A percentile compares a stretch with the other conserved stretches of the same genome.
Conservation (phyloP, 2,113 vertebrate species). For the Amazona guildingii region DNA sequence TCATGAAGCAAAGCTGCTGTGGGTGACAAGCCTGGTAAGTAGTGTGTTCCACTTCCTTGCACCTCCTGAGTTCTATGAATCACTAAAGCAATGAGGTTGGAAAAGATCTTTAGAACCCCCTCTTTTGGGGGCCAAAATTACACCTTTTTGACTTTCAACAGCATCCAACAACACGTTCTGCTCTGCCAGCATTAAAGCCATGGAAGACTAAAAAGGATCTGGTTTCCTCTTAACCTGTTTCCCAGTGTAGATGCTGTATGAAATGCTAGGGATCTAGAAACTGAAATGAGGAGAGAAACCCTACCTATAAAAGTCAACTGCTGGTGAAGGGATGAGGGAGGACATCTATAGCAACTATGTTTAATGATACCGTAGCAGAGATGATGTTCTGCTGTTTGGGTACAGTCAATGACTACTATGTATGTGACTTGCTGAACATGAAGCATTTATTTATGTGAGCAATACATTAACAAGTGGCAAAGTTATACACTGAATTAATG, state of each 20-base stretch:
- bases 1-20: neutral
- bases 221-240: neutral
- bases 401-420: neutral
- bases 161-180: neutral
- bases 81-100: neutral
- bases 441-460: slow-evolving; percentile 59
- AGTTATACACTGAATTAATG: neutral
- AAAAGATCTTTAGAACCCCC: neutral
- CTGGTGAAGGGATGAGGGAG: neutral
- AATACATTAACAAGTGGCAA: slow-evolving; percentile 7
- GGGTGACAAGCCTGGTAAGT: neutral
- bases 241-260: neutral
- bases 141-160: neutral
- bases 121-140: neutral
- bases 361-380: neutral
- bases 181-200: neutral
- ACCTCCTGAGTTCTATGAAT: neutral
- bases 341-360: neutral
- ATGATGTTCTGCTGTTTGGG: neutral
- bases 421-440: neutral
- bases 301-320: neutral
- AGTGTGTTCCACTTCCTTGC: neutral
- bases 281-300: neutral
- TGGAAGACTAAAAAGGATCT: neutral
- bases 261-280: neutral